phyloP scores from a whole-genome alignment of 2,113 vertebrate genomes.

The Acrocephalus arundinaceus region DNA sequence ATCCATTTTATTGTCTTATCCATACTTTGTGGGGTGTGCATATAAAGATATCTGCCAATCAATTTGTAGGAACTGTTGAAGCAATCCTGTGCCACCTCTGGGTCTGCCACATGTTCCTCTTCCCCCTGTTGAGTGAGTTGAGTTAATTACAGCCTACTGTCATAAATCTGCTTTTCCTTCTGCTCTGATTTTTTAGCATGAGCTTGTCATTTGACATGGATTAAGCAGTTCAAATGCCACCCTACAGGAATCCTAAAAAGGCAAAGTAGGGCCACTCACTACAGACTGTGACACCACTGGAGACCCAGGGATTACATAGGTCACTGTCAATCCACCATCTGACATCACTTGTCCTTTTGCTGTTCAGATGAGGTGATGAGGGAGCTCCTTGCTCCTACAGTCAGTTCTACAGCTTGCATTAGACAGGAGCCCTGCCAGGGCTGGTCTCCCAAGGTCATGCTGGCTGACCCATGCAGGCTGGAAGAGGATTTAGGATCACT shows the following conservation, averaged over 20 bases:
- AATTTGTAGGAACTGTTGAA: not conserved
- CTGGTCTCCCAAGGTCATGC: not conserved
- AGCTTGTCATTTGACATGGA: not conserved
- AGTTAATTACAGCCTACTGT: not conserved
- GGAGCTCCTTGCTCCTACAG: not conserved
- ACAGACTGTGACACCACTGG: not conserved
- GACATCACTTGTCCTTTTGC: not conserved
- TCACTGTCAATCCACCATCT: not conserved
- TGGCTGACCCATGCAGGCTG: not conserved
- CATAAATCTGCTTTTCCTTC: not conserved
- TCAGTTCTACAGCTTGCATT: not conserved
- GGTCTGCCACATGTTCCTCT: not conserved
- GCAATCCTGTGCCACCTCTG: not conserved
- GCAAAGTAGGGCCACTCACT: not conserved
- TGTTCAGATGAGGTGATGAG: not conserved
- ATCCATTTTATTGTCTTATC: constrained; percentile 53
- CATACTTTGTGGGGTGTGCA: not conserved
- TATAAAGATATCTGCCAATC: not conserved
- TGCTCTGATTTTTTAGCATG: not conserved
- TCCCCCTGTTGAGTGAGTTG: not conserved
- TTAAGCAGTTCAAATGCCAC: not conserved
- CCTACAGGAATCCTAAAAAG: not conserved
- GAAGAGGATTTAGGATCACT: not conserved
- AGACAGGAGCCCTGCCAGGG: not conserved
- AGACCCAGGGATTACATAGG: not conserved